A percentile compares a stretch with the other conserved stretches of the same genome.
phyloP scores from a whole-genome alignment of 1,140 invertebrate genomes.

The Lucilia sericata region DNA sequence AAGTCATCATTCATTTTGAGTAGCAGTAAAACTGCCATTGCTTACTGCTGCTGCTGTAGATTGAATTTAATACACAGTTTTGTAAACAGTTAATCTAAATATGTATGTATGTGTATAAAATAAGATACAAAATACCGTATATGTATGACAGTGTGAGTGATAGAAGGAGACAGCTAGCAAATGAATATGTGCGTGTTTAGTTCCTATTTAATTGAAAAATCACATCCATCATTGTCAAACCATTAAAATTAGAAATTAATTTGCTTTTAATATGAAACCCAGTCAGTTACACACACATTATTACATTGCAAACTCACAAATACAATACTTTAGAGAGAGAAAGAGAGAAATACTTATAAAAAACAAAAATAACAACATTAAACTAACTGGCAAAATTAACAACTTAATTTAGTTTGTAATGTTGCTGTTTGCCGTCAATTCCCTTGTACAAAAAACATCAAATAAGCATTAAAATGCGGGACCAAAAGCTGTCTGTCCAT shows the following conservation, averaged over 20 bases:
- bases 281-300: not conserved
- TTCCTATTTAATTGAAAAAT: constrained; percentile 47
- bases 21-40: not conserved
- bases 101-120: not conserved
- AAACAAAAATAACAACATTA: not conserved
- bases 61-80: constrained; percentile 3
- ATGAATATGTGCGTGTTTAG: constrained; percentile 38
- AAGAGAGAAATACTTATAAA: too few relatives aligned
- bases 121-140: not conserved
- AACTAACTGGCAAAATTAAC: constrained; percentile 35
- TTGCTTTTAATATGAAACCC: constrained; percentile 47
- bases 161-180: not conserved
- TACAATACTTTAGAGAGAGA: not conserved
- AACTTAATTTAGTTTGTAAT: constrained; percentile 38
- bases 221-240: constrained; percentile 48
- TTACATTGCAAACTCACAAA: not conserved
- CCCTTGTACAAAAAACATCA: constrained; percentile 25
- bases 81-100: constrained; percentile 43
- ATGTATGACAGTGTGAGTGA: not conserved
- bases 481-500: constrained; percentile 38
- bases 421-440: constrained; percentile 16
- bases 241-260: constrained; percentile 50
- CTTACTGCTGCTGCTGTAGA: not conserved
- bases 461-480: constrained; percentile 37
- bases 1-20: constrained; percentile 41